Evolutionary conservation across 1,140 invertebrate species (phyloP).

Genomic region (Temnothorax curvispinosus): DNA sequence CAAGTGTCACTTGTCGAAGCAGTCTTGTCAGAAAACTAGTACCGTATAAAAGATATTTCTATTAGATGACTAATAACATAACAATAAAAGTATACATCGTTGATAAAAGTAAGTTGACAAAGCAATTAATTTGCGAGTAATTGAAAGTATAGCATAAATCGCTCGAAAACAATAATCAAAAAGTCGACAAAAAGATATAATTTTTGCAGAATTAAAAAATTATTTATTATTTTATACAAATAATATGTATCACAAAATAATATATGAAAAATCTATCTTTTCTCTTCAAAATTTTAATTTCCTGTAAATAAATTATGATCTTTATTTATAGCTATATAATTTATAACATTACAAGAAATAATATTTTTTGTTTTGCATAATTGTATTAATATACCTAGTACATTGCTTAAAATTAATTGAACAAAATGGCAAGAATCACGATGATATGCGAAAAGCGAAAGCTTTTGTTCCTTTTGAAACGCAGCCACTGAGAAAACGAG

Average conservation of each 20-base stretch:
- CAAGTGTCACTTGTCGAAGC: not conserved
- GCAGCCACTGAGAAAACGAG: not conserved
- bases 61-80: not conserved
- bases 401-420: not conserved
- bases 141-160: not conserved
- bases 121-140: not conserved
- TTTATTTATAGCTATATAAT: not conserved
- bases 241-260: not conserved
- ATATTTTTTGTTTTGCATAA: not conserved
- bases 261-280: not conserved
- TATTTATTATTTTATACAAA: not conserved
- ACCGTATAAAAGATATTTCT: not conserved
- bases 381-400: not conserved
- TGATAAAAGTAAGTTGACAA: not conserved
- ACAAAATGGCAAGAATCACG: not conserved
- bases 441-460: not conserved
- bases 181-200: not conserved
- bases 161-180: not conserved
- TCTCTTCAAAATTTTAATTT: not conserved
- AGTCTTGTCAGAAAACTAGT: not conserved
- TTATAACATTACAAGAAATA: not conserved
- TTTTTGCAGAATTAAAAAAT: not conserved
- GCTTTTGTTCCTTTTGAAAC: slow-evolving; percentile 35
- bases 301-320: not conserved
- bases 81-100: not conserved